phyloP scores from a whole-genome alignment of 2,113 vertebrate species.

The Chloroceryle aenea region DNA sequence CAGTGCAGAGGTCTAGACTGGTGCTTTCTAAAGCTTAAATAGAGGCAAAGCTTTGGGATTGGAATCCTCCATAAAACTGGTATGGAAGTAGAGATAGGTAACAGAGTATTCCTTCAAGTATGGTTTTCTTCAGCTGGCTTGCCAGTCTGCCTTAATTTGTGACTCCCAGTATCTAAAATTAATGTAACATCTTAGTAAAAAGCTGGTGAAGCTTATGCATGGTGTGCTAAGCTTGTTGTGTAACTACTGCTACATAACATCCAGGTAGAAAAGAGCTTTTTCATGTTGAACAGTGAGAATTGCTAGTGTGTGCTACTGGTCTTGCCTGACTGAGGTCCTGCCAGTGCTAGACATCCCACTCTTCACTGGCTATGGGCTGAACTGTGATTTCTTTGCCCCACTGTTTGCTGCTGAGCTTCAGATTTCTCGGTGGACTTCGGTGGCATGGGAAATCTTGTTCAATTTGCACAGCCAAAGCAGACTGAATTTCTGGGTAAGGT shows the following conservation, averaged over 20 bases:
- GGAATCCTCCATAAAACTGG: not conserved
- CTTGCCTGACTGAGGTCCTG: not conserved
- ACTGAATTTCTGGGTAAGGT: not conserved
- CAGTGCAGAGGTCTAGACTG: not conserved
- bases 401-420: not conserved
- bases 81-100: not conserved
- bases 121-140: not conserved
- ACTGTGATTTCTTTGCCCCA: not conserved
- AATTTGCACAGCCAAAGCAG: not conserved
- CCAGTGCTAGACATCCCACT: not conserved
- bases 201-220: not conserved
- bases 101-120: not conserved
- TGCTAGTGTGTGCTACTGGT: not conserved
- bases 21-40: not conserved
- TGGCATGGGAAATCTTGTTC: not conserved
- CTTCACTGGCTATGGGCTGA: not conserved
- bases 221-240: not conserved
- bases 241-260: not conserved
- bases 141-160: not conserved
- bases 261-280: not conserved
- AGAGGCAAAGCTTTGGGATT: not conserved
- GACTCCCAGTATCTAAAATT: not conserved
- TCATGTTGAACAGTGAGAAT: not conserved
- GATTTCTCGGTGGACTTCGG: not conserved
- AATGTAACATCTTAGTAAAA: not conserved